Percentiles rank a stretch among this genome's conserved stretches.
phyloP scores from a whole-genome alignment of 2,113 vertebrate species.

The human region GRCh38 chr12:72436001-72436500 shows the following conservation, averaged over 20 bases:
- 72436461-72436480: constrained; percentile 56
- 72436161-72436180: constrained; percentile 70
- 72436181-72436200: constrained; percentile 69
- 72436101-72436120: constrained; percentile 65
- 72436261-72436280: constrained; percentile 73
- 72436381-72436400: constrained; percentile 25
- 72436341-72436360: constrained; percentile 56
- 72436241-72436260: constrained; percentile 63
- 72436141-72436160: constrained; percentile 67
- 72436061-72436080: constrained; percentile 69
- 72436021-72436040: constrained; percentile 47
- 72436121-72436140: constrained; percentile 72
- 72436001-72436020: constrained; percentile 60
- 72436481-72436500: constrained; percentile 35
- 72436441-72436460: constrained; percentile 47
- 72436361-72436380: constrained; percentile 42
- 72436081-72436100: constrained; percentile 72
- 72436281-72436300: constrained; percentile 45
- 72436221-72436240: constrained; percentile 76
- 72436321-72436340: constrained; percentile 52
- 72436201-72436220: constrained; percentile 67
- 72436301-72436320: constrained; percentile 64
- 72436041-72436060: constrained; percentile 53
- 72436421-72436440: constrained; percentile 50
- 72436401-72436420: constrained; percentile 41